Conservation (phyloP, 2,888 invertebrate genomes). For the Pseudococcus jackbeardsleyi region DNA sequence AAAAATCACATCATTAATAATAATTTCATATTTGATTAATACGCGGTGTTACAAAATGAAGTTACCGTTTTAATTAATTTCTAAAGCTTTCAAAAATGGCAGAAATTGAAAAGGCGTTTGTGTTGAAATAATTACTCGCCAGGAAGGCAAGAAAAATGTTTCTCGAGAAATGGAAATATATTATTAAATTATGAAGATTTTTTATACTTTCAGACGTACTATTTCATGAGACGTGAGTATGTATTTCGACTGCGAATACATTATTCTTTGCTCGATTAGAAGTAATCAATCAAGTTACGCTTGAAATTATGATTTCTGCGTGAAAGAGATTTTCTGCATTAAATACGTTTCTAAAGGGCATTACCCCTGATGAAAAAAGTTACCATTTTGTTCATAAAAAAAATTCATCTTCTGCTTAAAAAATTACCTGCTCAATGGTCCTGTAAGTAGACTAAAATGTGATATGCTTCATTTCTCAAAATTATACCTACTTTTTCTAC, state of each 20-base stretch:
- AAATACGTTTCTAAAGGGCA: too few species aligned
- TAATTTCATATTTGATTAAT: constrained; percentile 52
- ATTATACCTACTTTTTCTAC: too few species aligned
- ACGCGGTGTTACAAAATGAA: background rate
- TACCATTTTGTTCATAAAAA: too few species aligned
- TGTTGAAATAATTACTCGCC: constrained; percentile 31
- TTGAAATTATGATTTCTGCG: background rate
- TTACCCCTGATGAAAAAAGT: too few species aligned
- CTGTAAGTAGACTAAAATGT: too few species aligned
- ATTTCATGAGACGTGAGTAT: background rate
- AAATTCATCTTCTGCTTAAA: too few species aligned
- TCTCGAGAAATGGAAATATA: constrained; percentile 12
- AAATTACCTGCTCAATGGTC: too few species aligned
- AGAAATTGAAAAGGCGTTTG: constrained; percentile 9
- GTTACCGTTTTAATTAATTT: constrained; percentile 35
- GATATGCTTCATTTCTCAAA: too few species aligned
- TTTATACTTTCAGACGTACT: background rate
- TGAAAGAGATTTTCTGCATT: too few species aligned
- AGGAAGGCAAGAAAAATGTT: constrained; percentile 33
- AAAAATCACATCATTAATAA: constrained; percentile 11
- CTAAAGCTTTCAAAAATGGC: constrained; percentile 25
- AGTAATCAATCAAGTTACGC: background rate
- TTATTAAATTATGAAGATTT: constrained; percentile 29
- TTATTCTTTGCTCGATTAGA: constrained; percentile 7
- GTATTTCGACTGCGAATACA: background rate